Evolutionary conservation across 2,113 vertebrate genomes (phyloP).

Genomic region (Chloropsis cyanopogon): DNA sequence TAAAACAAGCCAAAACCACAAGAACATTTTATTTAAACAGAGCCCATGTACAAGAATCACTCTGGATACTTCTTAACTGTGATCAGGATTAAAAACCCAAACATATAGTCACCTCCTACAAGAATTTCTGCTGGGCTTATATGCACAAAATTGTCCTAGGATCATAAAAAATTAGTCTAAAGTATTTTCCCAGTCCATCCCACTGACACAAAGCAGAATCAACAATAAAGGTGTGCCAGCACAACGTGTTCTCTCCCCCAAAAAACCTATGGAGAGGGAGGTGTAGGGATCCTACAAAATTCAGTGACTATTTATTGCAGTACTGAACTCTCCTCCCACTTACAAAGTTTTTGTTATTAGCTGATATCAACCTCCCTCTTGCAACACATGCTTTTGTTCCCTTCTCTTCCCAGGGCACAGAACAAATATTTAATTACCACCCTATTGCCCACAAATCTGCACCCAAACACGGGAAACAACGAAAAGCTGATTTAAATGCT

Average conservation of each 20-base stretch:
- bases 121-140: not conserved
- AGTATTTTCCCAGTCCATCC: not conserved
- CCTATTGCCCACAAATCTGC: not conserved
- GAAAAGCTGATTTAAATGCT: not conserved
- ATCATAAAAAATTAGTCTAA: not conserved
- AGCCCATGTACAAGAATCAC: not conserved
- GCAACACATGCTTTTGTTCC: not conserved
- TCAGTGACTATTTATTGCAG: not conserved
- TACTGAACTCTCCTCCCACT: not conserved
- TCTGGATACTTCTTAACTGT: not conserved
- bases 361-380: not conserved
- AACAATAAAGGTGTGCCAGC: not conserved
- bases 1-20: not conserved
- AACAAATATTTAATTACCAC: not conserved
- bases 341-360: not conserved
- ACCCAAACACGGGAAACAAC: not conserved
- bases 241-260: not conserved
- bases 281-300: accelerated
- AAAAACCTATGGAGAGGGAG: not conserved
- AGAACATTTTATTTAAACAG: not conserved
- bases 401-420: not conserved
- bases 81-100: not conserved
- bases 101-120: not conserved
- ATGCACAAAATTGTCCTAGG: not conserved
- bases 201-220: not conserved